Evolutionary conservation across 2,113 vertebrate species (phyloP).

Genomic region (Monopterus albus): DNA sequence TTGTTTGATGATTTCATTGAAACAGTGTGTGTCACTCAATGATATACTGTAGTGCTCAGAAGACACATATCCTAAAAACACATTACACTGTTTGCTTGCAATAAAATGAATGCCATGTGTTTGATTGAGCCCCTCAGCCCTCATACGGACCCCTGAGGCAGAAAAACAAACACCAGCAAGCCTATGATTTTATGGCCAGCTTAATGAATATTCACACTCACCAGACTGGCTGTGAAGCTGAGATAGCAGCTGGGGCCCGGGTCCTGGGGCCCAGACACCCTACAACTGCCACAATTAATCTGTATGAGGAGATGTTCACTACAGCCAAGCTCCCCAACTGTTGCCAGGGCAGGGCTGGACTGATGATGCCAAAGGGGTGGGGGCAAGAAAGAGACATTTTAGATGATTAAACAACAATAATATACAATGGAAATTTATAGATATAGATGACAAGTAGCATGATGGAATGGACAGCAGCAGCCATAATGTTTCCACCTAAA

Average conservation of each 20-base stretch:
- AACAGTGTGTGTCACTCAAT: constrained; percentile 13
- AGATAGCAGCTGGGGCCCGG: constrained; percentile 73
- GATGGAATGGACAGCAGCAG: no score
- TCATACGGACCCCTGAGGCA: constrained; percentile 53
- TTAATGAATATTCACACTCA: constrained; percentile 76
- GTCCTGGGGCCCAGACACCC: constrained; percentile 44
- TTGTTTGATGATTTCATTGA: constrained; percentile 32
- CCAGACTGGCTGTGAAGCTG: constrained; percentile 61
- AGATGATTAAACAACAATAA: neutral
- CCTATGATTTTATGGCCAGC: constrained; percentile 57
- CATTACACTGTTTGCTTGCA: constrained; percentile 39
- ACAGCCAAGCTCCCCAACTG: constrained; percentile 49
- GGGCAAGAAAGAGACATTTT: neutral
- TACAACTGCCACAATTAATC: constrained; percentile 40
- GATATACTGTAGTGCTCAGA: constrained; percentile 23
- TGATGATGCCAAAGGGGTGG: neutral
- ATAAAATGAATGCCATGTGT: constrained; percentile 39
- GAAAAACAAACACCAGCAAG: constrained; percentile 59
- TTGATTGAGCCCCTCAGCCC: constrained; percentile 47
- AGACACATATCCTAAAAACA: constrained; percentile 38
- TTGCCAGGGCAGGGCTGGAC: constrained; percentile 45
- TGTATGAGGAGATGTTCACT: constrained; percentile 18
- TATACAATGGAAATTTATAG: neutral
- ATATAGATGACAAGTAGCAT: no score
- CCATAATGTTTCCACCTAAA: neutral